Conservation (phyloP, 1,140 invertebrate species). For the Elysia chlorotica region DNA sequence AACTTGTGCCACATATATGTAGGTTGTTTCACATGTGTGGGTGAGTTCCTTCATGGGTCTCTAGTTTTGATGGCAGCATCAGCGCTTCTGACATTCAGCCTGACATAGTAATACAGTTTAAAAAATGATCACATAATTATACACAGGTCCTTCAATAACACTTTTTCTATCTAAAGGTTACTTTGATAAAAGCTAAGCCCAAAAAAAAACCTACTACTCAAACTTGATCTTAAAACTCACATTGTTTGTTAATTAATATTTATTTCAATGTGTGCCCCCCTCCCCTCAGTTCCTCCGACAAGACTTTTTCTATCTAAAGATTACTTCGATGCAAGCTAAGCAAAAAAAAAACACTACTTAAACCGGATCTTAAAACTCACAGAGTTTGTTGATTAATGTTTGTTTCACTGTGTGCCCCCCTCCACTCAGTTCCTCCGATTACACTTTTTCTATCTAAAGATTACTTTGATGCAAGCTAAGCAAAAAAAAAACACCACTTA, state of each 20-base stretch:
- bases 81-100: no score
- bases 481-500: neutral
- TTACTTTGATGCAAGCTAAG: no score
- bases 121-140: neutral
- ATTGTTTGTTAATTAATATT: neutral
- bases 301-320: conserved; percentile 96
- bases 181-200: no score
- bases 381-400: neutral
- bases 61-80: neutral
- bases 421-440: conserved; percentile 82
- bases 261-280: neutral
- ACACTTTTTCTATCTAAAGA: conserved; percentile 96
- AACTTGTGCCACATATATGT: neutral
- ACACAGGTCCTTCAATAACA: no score
- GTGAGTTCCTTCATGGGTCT: no score
- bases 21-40: no score
- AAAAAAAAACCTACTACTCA: neutral
- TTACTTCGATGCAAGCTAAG: no score
- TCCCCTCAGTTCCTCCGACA: conserved; percentile 82
- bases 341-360: neutral
- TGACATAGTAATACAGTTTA: neutral
- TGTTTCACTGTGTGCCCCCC: neutral
- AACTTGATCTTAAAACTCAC: no score
- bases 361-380: no score
- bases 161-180: no score